These are phyloP conservation scores for Rhynchopsitta pachyrhyncha DNA, from an alignment of 2,113 vertebrate species.

Conservation along the genomic window DNA sequence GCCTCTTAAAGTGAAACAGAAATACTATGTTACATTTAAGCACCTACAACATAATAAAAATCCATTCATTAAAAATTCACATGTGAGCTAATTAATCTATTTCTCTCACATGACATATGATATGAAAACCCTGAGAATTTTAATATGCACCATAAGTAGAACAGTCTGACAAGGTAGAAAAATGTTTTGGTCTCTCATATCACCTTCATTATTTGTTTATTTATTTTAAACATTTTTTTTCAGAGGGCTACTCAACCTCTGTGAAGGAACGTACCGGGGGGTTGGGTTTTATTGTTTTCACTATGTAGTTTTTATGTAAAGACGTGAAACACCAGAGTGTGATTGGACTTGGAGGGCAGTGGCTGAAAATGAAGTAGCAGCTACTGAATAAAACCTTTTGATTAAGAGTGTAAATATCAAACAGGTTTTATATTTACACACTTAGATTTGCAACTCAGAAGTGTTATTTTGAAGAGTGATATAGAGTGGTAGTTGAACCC, in stretches of 20 bases:
- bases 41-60: not conserved
- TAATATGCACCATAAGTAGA: not conserved
- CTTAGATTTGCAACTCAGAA: not conserved
- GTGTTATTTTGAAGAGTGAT: not conserved
- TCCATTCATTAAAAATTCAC: not conserved
- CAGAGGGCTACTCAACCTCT: not conserved
- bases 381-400: not conserved
- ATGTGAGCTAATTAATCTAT: not conserved
- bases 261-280: fast-evolving
- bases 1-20: not conserved
- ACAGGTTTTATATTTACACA: not conserved
- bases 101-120: not conserved
- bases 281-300: not conserved
- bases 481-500: not conserved
- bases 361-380: not conserved
- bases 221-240: not conserved
- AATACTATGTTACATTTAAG: not conserved
- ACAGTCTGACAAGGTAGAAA: not conserved
- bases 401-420: not conserved
- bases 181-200: not conserved
- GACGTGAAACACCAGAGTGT: not conserved
- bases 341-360: not conserved
- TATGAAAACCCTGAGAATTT: not conserved
- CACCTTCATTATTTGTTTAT: not conserved
- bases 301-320: not conserved